Percentiles rank a stretch among this genome's conserved stretches.
Conservation (phyloP, 35 echinoderm and acorn worm species). For the Diadema setosum region DNA sequence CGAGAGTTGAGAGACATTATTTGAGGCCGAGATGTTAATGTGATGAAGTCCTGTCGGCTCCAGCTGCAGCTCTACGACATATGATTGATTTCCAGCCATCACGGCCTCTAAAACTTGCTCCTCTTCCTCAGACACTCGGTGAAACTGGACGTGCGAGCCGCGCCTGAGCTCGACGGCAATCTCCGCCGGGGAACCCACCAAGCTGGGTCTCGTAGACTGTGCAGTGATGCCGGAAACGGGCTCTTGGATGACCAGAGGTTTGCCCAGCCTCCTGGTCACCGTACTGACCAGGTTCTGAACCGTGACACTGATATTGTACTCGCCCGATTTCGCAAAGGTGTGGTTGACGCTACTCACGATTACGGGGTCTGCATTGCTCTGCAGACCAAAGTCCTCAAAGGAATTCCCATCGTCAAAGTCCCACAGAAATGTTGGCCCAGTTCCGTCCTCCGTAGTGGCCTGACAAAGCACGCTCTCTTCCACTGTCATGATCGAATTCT, state of each 20-base stretch:
- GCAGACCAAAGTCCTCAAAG: not conserved
- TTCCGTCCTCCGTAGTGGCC: conserved; percentile 7
- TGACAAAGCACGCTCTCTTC: not conserved
- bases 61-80: not conserved
- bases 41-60: not conserved
- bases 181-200: not conserved
- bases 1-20: conserved; percentile 39
- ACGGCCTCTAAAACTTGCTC: not conserved
- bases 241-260: conserved; percentile 28
- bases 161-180: not conserved
- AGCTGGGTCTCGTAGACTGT: not conserved
- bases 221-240: not conserved
- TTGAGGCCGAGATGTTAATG: conserved; percentile 40
- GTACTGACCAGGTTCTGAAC: conserved; percentile 27
- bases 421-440: conserved; percentile 19
- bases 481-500: not conserved
- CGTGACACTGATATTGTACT: conserved; percentile 34
- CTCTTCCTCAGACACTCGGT: not conserved
- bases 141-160: conserved; percentile 28
- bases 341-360: conserved; percentile 21
- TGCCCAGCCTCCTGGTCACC: not conserved
- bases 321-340: conserved; percentile 1
- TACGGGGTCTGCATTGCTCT: not conserved
- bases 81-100: not conserved
- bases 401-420: conserved; percentile 4